Conservation (phyloP, 2,888 invertebrate species). For the Temnothorax rugatulus region DNA sequence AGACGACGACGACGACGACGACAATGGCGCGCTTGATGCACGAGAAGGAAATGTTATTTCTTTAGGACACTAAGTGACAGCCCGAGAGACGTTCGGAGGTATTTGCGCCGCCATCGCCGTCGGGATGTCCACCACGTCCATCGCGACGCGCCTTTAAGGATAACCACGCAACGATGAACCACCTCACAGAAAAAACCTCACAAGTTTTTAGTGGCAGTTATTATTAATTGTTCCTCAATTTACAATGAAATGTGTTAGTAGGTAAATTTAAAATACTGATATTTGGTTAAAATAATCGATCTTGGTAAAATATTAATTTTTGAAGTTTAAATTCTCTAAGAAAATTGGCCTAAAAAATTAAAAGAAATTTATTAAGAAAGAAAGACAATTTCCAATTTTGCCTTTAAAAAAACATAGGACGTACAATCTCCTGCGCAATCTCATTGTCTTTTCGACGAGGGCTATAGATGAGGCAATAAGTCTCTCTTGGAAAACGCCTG, state of each 20-base stretch:
- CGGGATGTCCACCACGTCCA: conserved; percentile 42
- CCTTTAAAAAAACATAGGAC: background rate
- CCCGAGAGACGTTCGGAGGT: conserved; percentile 79
- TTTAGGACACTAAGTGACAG: conserved; percentile 82
- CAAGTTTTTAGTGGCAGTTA: background rate
- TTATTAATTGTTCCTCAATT: background rate
- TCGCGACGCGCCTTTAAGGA: conserved; percentile 35
- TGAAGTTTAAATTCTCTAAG: background rate
- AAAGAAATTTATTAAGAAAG: conserved; percentile 12
- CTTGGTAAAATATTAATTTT: background rate
- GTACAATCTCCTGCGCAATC: background rate
- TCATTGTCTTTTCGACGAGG: conserved; percentile 23
- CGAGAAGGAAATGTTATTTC: conserved; percentile 81
- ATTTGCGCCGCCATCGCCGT: conserved; percentile 70
- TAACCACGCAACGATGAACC: conserved; percentile 12
- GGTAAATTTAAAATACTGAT: background rate
- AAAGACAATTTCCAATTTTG: background rate
- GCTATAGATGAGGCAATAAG: conserved; percentile 52
- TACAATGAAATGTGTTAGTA: background rate
- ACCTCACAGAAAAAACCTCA: conserved; percentile 10
- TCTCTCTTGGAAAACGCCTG: conserved; percentile 46
- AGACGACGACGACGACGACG: conserved; percentile 54
- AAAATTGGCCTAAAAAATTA: background rate
- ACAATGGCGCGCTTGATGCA: conserved; percentile 63
- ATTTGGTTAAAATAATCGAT: background rate